Base-by-base conservation (phyloP, 2,888 invertebrate genomes). In the Limnephilus rhombicus region DNA sequence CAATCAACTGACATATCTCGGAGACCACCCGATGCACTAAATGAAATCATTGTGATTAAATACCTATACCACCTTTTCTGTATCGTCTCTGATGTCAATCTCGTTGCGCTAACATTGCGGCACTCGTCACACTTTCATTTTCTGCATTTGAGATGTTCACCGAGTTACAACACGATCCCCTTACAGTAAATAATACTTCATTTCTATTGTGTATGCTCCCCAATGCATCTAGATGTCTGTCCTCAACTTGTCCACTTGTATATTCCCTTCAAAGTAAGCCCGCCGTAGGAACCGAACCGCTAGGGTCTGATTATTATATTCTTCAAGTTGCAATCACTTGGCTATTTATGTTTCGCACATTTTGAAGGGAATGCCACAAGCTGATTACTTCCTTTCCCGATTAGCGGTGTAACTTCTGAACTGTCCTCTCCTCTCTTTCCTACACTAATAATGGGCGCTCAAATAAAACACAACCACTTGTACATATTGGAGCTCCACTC, bases 11-110 rank as follows among this genome's bases (percentile, higher is more conserved):
- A 49, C 49, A 15, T 49, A 91, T 9, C 90, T 90, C 82, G 85
- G 81, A 90, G 85, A 91, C 83, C 81, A 80, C 85, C n/a, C 90
- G 93, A 81, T 92, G 93, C 93, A 93, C 93, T 45, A 92, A 93
- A 92, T 90, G 90, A 92, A 68, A 88, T 68, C 41, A 24, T 83
- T 41, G 34, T 37, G 83, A 83, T 83, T 68, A 68, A 49, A 13
- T 24, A 68, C 9, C 68, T 68, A 68, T 68, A 24, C n/a, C 24
- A 24, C 24, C 18, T 24, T 68, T 68, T 24, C 53, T 7, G 18
- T n/a, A 68, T 68, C 68, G 24, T n/a, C 68, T 18, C 5, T 68
- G n/a, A 68, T 68, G 3, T 34, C 53, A 29, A 89, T 7, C 68
- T 88, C 12, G 37, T 89, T 9, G 53, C 34, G 68, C 41, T n/a